A percentile compares a stretch with the other conserved stretches of the same genome.
Conservation (phyloP, 2,888 invertebrate genomes). For the Neoaliturus tenellus region DNA sequence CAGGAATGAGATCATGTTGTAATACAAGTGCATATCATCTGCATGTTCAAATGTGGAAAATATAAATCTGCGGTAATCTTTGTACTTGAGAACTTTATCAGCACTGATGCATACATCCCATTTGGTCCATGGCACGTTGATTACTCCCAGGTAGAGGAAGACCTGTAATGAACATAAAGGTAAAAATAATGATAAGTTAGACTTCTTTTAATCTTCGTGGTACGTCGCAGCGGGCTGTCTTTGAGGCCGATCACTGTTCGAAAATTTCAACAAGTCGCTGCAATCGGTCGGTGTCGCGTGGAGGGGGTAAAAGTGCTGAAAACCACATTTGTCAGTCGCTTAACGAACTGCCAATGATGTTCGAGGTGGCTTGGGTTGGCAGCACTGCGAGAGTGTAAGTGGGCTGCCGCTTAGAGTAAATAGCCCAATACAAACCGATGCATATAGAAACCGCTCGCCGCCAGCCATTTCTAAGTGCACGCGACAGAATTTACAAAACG, state of each 20-base stretch:
- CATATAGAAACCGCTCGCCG: too few species aligned
- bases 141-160: conserved; percentile 73
- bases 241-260: neutral
- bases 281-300: conserved; percentile 8
- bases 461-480: too few species aligned
- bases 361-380: too few species aligned
- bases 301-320: conserved; percentile 25
- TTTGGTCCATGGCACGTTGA: conserved; percentile 74
- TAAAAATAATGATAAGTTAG: too few species aligned
- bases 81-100: conserved; percentile 72
- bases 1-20: conserved; percentile 79
- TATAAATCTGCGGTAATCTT: conserved; percentile 74
- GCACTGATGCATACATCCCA: conserved; percentile 76
- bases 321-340: neutral
- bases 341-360: too few species aligned
- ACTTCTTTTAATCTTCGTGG: conserved; percentile 12
- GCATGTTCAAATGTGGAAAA: conserved; percentile 77
- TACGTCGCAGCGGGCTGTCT: neutral
- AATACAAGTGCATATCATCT: conserved; percentile 80
- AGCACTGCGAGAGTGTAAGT: too few species aligned
- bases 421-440: too few species aligned
- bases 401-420: too few species aligned
- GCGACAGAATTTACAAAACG: too few species aligned
- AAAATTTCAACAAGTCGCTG: conserved; percentile 13
- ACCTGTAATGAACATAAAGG: conserved; percentile 70